These are phyloP conservation scores for Ephestia elutella DNA, from an alignment of 1,140 invertebrate species.

Conservation along the genomic window DNA sequence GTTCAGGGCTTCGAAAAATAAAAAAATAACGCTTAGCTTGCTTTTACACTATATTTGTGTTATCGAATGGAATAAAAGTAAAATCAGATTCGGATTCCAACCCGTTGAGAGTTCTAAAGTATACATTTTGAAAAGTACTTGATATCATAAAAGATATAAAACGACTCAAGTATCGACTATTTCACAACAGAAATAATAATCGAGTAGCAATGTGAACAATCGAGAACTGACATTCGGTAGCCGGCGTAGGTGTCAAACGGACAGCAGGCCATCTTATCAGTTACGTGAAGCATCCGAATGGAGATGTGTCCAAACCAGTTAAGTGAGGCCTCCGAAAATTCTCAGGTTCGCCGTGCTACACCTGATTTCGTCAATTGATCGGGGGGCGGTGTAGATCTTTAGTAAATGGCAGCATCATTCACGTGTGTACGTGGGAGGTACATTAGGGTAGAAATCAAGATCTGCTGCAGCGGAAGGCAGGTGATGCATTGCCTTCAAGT, in stretches of 20 bases:
- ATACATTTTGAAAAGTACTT: conserved; percentile 6
- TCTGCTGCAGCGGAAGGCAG: conserved; percentile 62
- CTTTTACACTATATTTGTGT: neutral
- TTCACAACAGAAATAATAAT: conserved; percentile 10
- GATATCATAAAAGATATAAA: neutral
- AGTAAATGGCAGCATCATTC: conserved; percentile 33
- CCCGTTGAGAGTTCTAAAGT: neutral
- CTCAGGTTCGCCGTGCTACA: conserved; percentile 12
- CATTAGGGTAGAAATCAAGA: conserved; percentile 62
- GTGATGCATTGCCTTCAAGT: conserved; percentile 60
- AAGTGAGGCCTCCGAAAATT: conserved; percentile 19
- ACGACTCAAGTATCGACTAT: neutral
- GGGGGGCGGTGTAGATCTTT: conserved; percentile 26
- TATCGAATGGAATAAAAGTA: neutral
- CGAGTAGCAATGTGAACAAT: conserved; percentile 21
- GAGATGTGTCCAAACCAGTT: conserved; percentile 25
- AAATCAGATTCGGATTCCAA: neutral
- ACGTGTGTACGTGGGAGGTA: conserved; percentile 52
- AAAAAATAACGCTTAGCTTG: neutral
- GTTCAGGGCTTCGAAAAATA: neutral
- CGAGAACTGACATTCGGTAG: conserved; percentile 41
- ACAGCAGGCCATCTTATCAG: conserved; percentile 38
- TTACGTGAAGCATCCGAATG: conserved; percentile 32
- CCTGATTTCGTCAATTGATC: conserved; percentile 15
- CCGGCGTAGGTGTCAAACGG: conserved; percentile 50